A percentile compares a stretch with the other conserved stretches of the same genome.
Evolutionary conservation across 2,888 invertebrate genomes (phyloP).

Genomic region (Eledone cirrhosa): DNA sequence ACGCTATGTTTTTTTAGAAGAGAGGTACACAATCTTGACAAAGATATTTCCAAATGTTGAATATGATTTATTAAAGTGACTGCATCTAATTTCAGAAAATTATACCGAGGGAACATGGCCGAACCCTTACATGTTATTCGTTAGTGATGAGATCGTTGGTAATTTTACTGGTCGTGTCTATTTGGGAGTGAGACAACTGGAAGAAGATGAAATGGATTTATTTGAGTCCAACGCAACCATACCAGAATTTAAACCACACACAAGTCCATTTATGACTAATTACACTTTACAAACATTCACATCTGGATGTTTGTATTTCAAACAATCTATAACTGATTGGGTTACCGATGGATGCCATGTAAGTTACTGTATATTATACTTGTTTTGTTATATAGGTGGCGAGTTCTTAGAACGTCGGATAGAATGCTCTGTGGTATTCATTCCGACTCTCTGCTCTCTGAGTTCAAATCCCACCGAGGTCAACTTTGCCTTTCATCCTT

Average conservation of each 20-base stretch:
- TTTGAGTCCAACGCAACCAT: constrained; percentile 46
- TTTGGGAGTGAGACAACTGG: constrained; percentile 60
- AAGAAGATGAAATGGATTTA: constrained; percentile 46
- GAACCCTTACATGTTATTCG: constrained; percentile 50
- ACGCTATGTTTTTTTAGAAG: too few relatives aligned
- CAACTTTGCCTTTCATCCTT: too few relatives aligned
- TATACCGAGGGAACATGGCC: background rate
- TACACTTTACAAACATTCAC: constrained; percentile 63
- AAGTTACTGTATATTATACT: constrained; percentile 9
- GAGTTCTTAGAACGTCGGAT: too few relatives aligned
- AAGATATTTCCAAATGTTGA: too few relatives aligned
- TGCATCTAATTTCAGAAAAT: background rate
- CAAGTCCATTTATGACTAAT: constrained; percentile 56
- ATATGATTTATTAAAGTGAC: too few relatives aligned
- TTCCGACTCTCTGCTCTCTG: too few relatives aligned
- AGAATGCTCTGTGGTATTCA: too few relatives aligned
- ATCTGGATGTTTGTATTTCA: constrained; percentile 64
- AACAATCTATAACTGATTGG: constrained; percentile 52
- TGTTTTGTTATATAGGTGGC: too few relatives aligned
- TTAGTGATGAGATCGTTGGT: constrained; percentile 46
- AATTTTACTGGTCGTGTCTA: constrained; percentile 58
- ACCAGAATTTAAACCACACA: constrained; percentile 42
- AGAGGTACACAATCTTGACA: too few relatives aligned
- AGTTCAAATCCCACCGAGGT: too few relatives aligned
- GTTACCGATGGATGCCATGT: constrained; percentile 58